Evolutionary conservation across 2,797 vertebrate genomes (phyloP).

Genomic region (Clarias laeviceps): DNA sequence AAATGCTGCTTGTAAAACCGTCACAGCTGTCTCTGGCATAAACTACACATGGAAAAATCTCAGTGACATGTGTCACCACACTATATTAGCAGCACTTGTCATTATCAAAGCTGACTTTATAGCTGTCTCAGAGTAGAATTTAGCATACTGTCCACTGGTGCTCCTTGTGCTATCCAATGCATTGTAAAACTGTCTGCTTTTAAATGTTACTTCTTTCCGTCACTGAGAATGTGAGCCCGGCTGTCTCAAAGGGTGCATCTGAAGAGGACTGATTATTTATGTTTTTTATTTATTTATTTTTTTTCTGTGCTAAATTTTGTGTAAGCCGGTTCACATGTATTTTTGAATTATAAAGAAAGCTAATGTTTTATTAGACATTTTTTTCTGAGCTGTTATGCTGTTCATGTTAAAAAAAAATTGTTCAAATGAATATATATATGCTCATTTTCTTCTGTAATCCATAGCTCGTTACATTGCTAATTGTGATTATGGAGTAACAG

Average conservation of each 20-base stretch:
- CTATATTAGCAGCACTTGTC: conserved; percentile 55
- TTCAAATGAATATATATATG: no score
- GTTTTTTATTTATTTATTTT: neutral
- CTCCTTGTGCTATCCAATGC: conserved; percentile 13
- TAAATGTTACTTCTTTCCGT: conserved; percentile 35
- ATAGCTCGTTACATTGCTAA: neutral
- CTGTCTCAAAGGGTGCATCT: neutral
- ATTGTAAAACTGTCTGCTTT: conserved; percentile 28
- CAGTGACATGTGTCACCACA: conserved; percentile 51
- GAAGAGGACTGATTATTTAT: neutral
- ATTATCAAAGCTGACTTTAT: conserved; percentile 68
- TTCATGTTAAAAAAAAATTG: no score
- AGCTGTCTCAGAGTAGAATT: conserved; percentile 56
- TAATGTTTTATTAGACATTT: neutral
- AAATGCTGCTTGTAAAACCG: conserved; percentile 22
- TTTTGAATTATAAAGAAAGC: neutral
- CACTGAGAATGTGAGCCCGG: neutral
- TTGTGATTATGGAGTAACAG: neutral
- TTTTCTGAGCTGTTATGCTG: neutral
- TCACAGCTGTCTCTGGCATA: conserved; percentile 47
- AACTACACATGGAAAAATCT: conserved; percentile 24
- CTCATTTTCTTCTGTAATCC: neutral
- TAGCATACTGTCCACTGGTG: conserved; percentile 30
- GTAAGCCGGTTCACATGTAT: neutral
- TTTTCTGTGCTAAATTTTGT: neutral